Conservation (phyloP, 1,140 invertebrate genomes). For the Temnothorax longispinosus region DNA sequence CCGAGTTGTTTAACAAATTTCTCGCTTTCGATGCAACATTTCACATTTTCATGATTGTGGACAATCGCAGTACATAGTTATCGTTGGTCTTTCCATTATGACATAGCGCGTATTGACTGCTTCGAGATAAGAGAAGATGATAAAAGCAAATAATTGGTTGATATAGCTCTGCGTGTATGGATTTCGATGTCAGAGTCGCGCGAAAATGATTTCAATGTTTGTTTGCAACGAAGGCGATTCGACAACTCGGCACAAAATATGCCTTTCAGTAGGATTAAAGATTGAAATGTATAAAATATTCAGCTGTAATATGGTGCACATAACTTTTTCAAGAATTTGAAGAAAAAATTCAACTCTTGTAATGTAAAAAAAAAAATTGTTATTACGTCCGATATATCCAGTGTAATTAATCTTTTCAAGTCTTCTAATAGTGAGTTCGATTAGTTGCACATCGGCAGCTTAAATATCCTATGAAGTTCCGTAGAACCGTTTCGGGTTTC, state of each 20-base stretch:
- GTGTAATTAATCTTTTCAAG: background rate
- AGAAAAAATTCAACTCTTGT: background rate
- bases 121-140: background rate
- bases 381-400: background rate
- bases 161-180: background rate
- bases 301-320: too few relatives aligned
- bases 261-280: background rate
- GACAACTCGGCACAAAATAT: background rate
- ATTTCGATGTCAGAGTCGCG: background rate
- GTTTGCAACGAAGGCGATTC: background rate
- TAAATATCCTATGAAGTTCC: background rate
- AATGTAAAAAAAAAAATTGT: background rate
- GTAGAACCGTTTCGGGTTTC: background rate
- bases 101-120: conserved; percentile 1
- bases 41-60: background rate
- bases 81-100: conserved; percentile 11
- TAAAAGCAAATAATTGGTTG: background rate
- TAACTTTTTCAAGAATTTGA: background rate
- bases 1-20: background rate
- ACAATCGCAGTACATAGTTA: background rate
- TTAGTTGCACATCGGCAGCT: background rate
- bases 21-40: background rate
- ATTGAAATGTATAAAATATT: background rate
- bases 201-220: background rate
- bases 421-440: background rate